Percentiles rank a stretch among this genome's conserved stretches.
phyloP scores from a whole-genome alignment of 2,888 invertebrate genomes.

The Phyllotreta cruciferae region DNA sequence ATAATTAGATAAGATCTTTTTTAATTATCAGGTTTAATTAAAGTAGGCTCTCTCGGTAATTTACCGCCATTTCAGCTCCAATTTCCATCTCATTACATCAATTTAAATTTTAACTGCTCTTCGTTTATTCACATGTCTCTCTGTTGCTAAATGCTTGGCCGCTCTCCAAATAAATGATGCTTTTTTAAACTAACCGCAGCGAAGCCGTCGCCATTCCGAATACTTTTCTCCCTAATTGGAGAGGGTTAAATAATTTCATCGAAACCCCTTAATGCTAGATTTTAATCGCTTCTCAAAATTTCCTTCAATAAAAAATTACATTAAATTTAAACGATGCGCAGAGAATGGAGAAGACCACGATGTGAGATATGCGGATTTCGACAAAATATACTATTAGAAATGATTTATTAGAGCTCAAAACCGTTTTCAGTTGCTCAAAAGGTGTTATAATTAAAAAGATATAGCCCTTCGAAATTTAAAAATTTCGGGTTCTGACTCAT shows the following conservation, averaged over 20 bases:
- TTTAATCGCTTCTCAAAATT: neutral
- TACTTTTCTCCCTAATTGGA: constrained; percentile 15
- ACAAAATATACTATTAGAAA: too few species aligned
- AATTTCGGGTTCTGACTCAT: too few species aligned
- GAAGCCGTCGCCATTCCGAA: constrained; percentile 18
- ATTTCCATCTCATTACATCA: constrained; percentile 60
- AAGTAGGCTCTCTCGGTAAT: constrained; percentile 58
- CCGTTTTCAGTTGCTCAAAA: too few species aligned
- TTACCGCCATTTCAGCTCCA: constrained; percentile 57
- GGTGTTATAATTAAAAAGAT: too few species aligned
- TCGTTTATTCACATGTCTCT: constrained; percentile 43
- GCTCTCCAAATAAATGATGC: constrained; percentile 41
- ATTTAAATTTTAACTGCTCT: constrained; percentile 55
- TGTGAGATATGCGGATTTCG: too few species aligned
- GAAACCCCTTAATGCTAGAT: too few species aligned
- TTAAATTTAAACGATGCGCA: too few species aligned
- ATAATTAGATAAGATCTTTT: constrained; percentile 52
- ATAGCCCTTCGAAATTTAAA: too few species aligned
- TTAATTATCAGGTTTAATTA: constrained; percentile 59
- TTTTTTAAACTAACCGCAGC: constrained; percentile 28
- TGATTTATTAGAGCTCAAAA: too few species aligned
- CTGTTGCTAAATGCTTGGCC: constrained; percentile 40
- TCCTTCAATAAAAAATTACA: too few species aligned
- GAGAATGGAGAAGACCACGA: too few species aligned
- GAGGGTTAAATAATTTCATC: constrained; percentile 9